Evolutionary conservation across 2,113 vertebrate genomes (phyloP).

Genomic region (Misgurnus anguillicaudatus): DNA sequence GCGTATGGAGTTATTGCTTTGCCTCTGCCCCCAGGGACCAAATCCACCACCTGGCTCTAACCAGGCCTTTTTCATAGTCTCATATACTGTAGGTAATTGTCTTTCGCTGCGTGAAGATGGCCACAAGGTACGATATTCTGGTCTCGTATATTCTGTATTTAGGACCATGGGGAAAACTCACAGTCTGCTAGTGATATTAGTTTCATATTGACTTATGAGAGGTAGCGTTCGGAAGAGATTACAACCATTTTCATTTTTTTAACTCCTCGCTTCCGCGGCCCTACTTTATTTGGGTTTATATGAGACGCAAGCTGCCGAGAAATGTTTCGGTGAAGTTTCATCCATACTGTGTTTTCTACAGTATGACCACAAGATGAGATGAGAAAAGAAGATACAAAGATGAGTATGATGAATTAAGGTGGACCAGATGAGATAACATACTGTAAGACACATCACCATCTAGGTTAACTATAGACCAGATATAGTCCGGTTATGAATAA

Average conservation of each 20-base stretch:
- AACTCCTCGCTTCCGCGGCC: not conserved
- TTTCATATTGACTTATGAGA: slow-evolving; percentile 35
- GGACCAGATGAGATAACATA: not conserved
- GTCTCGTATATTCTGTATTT: slow-evolving; percentile 38
- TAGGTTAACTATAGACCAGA: too few species aligned
- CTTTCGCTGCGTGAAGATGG: slow-evolving; percentile 33
- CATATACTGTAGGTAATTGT: slow-evolving; percentile 44
- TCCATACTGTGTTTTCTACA: not conserved
- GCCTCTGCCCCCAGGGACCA: slow-evolving; percentile 45
- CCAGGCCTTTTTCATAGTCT: slow-evolving; percentile 40
- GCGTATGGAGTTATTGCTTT: slow-evolving; percentile 74
- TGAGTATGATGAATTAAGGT: not conserved
- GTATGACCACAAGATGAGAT: not conserved
- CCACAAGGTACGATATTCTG: slow-evolving; percentile 21
- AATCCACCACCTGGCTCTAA: slow-evolving; percentile 15
- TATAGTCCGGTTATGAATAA: too few species aligned
- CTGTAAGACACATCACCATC: not conserved
- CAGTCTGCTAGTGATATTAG: not conserved
- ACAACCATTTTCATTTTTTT: not conserved
- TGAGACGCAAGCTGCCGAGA: not conserved
- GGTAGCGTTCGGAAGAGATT: not conserved
- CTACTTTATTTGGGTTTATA: slow-evolving; percentile 17
- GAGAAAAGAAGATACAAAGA: too few species aligned
- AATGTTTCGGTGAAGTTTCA: not conserved
- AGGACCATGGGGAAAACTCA: slow-evolving; percentile 1